Conservation (phyloP, 2,113 vertebrate genomes). For the Stomatorhinus ivindoensis region DNA sequence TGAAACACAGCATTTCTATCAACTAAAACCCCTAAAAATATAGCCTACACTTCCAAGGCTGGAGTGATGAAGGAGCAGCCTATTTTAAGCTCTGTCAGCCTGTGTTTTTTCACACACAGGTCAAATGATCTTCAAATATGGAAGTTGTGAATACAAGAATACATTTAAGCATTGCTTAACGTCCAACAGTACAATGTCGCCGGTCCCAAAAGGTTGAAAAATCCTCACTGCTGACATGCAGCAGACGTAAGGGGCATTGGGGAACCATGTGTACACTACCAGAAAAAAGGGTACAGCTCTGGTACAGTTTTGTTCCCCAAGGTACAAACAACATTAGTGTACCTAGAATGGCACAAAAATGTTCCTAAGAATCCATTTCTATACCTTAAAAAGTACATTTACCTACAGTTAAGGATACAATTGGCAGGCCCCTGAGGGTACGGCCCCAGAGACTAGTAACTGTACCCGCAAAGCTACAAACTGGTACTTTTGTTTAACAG, state of each 20-base stretch:
- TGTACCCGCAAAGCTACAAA: background rate
- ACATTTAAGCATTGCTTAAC: background rate
- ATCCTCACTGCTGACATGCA: too few species aligned
- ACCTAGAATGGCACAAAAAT: too few species aligned
- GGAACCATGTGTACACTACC: too few species aligned
- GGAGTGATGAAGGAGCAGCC: background rate
- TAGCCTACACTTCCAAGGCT: background rate
- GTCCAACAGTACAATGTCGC: background rate
- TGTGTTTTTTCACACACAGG: background rate
- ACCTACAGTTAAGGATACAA: background rate
- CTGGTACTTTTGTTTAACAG: background rate
- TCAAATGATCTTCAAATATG: background rate
- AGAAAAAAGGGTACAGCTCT: too few species aligned
- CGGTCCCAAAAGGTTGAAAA: too few species aligned
- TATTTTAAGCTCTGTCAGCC: background rate
- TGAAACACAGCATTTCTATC: too few species aligned
- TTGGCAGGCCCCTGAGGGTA: background rate
- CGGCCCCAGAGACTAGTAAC: background rate
- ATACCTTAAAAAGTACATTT: background rate
- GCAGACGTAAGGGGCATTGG: too few species aligned
- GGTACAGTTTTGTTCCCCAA: too few species aligned
- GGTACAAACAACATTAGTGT: too few species aligned
- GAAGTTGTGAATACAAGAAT: background rate
- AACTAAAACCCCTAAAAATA: too few species aligned
- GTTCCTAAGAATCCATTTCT: too few species aligned